Percentiles rank a stretch among this genome's conserved stretches.
phyloP scores from a whole-genome alignment of 2,113 vertebrate species.

The Lagenorhynchus albirostris region DNA sequence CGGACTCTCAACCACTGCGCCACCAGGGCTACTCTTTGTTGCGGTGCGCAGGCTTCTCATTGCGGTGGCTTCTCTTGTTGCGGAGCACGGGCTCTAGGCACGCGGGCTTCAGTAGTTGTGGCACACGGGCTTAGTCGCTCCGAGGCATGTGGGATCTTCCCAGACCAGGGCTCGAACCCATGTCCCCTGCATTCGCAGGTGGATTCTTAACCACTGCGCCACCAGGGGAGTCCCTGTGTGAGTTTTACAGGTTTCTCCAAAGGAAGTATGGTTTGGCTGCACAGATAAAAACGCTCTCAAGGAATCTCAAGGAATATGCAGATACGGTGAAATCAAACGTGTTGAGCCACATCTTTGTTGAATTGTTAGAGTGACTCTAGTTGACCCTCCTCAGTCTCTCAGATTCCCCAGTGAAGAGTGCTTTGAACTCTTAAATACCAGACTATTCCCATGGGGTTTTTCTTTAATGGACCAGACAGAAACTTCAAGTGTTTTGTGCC shows the following conservation, averaged over 20 bases:
- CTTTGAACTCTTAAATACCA: conserved; percentile 1
- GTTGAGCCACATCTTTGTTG: neutral
- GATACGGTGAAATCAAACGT: neutral
- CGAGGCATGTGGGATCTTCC: too few relatives aligned
- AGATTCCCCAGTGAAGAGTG: neutral
- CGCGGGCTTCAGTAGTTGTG: too few relatives aligned
- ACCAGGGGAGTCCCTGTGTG: neutral
- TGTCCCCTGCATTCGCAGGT: too few relatives aligned
- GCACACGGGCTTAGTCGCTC: too few relatives aligned
- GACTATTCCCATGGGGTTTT: neutral
- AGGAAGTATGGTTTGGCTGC: neutral
- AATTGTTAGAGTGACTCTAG: neutral
- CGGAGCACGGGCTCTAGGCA: too few relatives aligned
- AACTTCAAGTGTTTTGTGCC: neutral
- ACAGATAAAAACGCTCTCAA: neutral
- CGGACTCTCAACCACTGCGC: too few relatives aligned
- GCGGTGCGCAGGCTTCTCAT: too few relatives aligned
- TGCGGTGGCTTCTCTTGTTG: too few relatives aligned
- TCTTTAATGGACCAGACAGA: conserved; percentile 2
- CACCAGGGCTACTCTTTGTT: too few relatives aligned
- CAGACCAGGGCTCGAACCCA: too few relatives aligned
- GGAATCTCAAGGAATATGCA: neutral
- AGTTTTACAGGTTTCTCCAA: neutral
- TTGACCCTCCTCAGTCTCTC: neutral
- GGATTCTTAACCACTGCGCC: too few relatives aligned